phyloP scores from a whole-genome alignment of 2,888 invertebrate genomes.

The Artemia sinica region DNA sequence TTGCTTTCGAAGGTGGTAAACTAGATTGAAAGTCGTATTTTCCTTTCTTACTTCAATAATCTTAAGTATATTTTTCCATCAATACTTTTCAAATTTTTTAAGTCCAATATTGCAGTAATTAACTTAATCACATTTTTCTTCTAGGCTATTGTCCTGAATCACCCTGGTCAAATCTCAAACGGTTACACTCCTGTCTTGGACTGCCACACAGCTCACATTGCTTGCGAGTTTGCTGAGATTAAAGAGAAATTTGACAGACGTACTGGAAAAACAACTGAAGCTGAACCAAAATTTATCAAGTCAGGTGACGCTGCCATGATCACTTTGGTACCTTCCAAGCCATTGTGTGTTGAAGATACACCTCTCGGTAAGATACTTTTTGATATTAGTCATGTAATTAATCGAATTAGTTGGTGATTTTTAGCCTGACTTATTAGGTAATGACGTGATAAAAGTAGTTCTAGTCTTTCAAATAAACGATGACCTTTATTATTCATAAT shows the following conservation, averaged over 20 bases:
- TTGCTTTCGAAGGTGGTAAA: no score
- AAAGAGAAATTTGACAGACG: slow-evolving; percentile 98
- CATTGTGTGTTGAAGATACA: slow-evolving; percentile 94
- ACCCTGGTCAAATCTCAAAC: slow-evolving; percentile 95
- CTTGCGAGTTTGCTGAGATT: slow-evolving; percentile 97
- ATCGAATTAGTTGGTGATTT: no score
- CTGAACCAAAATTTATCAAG: slow-evolving; percentile 85
- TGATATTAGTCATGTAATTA: no score
- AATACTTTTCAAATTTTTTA: no score
- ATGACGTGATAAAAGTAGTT: no score
- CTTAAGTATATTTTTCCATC: no score
- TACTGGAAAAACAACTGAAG: slow-evolving; percentile 85
- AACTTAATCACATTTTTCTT: slow-evolving; percentile 21
- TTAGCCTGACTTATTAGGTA: no score
- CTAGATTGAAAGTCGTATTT: no score
- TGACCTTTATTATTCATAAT: no score
- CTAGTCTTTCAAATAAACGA: no score
- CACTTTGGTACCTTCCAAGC: slow-evolving; percentile 78
- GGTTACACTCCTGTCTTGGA: slow-evolving; percentile 98
- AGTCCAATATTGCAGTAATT: no score
- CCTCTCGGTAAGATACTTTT: slow-evolving; percentile 48
- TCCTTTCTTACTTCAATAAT: no score
- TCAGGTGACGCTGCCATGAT: slow-evolving; percentile 95
- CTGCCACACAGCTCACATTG: slow-evolving; percentile 99
- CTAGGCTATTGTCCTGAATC: slow-evolving; percentile 92